phyloP scores from a whole-genome alignment of 1,140 invertebrate genomes.

The Ganaspis sp. region DNA sequence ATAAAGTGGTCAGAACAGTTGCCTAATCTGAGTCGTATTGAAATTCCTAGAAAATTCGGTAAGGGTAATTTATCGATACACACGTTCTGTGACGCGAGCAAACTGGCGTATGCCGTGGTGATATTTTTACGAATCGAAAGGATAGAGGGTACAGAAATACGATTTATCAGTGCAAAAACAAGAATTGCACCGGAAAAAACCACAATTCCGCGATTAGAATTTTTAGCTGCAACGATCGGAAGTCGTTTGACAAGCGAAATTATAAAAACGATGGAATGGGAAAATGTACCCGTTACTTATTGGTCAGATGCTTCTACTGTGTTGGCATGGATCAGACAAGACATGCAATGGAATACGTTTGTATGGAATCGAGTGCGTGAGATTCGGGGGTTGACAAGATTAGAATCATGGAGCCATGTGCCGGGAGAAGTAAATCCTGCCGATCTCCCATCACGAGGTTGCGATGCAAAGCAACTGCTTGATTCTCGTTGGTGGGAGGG shows the following conservation, averaged over 20 bases:
- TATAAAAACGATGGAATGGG: conserved; percentile 17
- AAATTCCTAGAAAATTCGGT: conserved; percentile 30
- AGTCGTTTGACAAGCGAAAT: conserved; percentile 10
- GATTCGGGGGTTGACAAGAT: conserved; percentile 20
- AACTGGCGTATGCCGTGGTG: conserved; percentile 34
- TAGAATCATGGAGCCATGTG: conserved; percentile 31
- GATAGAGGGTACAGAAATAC: not conserved
- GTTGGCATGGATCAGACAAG: conserved; percentile 40
- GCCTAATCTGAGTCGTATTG: conserved; percentile 20
- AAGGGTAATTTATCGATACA: conserved; percentile 23
- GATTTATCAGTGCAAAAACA: conserved; percentile 34
- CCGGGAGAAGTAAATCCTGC: conserved; percentile 63
- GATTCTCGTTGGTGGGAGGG: conserved; percentile 70
- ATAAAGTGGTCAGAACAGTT: conserved; percentile 46
- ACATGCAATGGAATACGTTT: conserved; percentile 41
- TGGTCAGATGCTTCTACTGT: conserved; percentile 47
- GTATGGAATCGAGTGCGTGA: conserved; percentile 41
- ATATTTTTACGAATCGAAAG: conserved; percentile 19
- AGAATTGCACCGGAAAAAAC: conserved; percentile 34
- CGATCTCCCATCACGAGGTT: conserved; percentile 70
- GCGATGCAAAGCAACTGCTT: conserved; percentile 55
- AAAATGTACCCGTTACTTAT: not conserved
- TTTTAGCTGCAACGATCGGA: conserved; percentile 44
- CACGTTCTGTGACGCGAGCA: conserved; percentile 35
- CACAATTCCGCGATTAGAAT: conserved; percentile 45